Percentiles rank a stretch among this genome's conserved stretches.
These are phyloP conservation scores for Bergia puertoricense DNA, from an alignment of 92 coral and sea anemone species.

Conservation along the genomic window DNA sequence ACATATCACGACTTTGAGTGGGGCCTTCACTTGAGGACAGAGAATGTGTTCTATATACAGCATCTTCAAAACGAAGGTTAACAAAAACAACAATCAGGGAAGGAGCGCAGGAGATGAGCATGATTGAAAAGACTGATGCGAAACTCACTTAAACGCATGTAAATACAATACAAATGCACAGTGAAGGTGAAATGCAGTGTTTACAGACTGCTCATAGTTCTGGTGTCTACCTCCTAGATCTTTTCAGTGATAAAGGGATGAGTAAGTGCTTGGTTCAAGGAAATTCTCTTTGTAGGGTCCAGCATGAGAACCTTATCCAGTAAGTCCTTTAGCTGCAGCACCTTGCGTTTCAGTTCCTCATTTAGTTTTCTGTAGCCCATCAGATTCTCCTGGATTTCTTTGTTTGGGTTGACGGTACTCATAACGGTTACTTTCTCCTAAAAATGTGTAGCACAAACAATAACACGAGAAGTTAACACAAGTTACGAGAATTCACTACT, in stretches of 20 bases:
- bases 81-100: background rate
- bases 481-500: background rate
- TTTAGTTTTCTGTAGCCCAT: constrained; percentile 81
- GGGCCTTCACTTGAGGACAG: too few species aligned
- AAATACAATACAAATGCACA: constrained; percentile 21
- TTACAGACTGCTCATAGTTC: constrained; percentile 35
- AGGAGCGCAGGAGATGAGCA: background rate
- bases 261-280: constrained; percentile 94
- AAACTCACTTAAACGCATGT: constrained; percentile 14
- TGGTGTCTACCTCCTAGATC: constrained; percentile 65
- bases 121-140: constrained; percentile 1
- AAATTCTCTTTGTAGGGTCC: constrained; percentile 92
- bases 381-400: constrained; percentile 82
- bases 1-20: background rate
- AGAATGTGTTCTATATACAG: background rate
- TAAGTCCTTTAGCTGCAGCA: constrained; percentile 89
- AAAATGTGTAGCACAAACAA: background rate
- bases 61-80: background rate
- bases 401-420: constrained; percentile 88
- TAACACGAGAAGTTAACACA: background rate
- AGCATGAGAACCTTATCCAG: constrained; percentile 91
- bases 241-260: constrained; percentile 99
- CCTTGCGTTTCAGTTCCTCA: constrained; percentile 91
- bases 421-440: constrained; percentile 94
- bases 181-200: background rate